Base-by-base conservation (phyloP, 2,797 vertebrate genomes). In the Microtus obscurus region DNA sequence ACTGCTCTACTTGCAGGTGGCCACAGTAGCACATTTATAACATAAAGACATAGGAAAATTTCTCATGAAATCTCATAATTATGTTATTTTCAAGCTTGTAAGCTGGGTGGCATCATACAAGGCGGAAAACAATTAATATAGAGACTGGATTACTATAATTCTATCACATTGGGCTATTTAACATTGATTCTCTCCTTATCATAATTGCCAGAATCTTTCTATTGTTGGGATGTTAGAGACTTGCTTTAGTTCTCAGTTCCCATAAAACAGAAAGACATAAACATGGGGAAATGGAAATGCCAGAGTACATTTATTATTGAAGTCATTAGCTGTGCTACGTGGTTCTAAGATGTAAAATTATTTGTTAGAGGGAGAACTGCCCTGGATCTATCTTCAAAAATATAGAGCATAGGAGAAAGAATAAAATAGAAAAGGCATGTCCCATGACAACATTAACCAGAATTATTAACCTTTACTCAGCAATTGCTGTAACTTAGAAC, bases 251-350 rank as follows among this genome's bases (percentile, higher is more conserved):
- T 95, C 34, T 94, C 37, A 82, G 61, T 82, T 94, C 4, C 29
- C 87, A 51, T 93, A 88, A 69, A 79, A 74, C 29, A 82, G 61
- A 29, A 93, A 76, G 23, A 16, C 31, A 90, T 59, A 83, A 88
- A 80, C 7, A 56, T 14, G 7, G 13, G 61, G 27, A 69, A 96
- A 94, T 76, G 78, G 82, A 90, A 90, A 92, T 34, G 63, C 2
- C 40, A 87, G 53, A 93, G 74, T 43, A 25, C 5, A 80, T 73
- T 94, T 11, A n/a, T 90, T 93, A 96, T 65, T 87, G 69, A 93
- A 89, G 91, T 89, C 45, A 89, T 95, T 95, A 86, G 73, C 87
- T 93, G 16, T 43, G 43, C 25, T 69, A 74, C 59, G 90, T 91
- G 43, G 17, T 74, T 92, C 48, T 29, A 94, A 76, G 29, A 5